These are phyloP conservation scores for Nematostella vectensis DNA, from an alignment of 92 coral and sea anemone species.

Conservation along the genomic window DNA sequence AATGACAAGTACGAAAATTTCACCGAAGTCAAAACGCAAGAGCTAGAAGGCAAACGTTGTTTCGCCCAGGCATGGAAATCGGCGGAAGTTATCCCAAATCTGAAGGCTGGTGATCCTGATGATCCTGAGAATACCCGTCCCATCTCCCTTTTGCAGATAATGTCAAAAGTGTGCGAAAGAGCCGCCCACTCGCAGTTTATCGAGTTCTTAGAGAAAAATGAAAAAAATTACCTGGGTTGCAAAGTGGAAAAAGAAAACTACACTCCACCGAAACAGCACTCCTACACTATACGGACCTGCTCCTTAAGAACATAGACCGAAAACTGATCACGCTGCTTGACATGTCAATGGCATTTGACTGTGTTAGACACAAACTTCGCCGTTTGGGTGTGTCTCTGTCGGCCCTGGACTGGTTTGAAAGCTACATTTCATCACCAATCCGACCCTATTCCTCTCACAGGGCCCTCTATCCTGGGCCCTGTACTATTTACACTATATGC, in stretches of 20 bases:
- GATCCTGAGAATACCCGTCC: conserved; percentile 34
- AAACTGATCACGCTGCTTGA: conserved; percentile 30
- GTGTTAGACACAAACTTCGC: conserved; percentile 31
- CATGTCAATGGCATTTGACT: conserved; percentile 31
- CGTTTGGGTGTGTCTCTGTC: conserved; percentile 16
- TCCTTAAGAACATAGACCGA: conserved; percentile 26
- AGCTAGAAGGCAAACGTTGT: too few relatives aligned
- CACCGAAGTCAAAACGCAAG: too few relatives aligned
- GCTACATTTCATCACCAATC: conserved; percentile 23
- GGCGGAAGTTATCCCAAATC: conserved; percentile 26
- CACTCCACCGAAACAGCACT: conserved; percentile 35
- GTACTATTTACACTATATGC: conserved; percentile 30
- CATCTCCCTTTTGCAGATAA: conserved; percentile 23
- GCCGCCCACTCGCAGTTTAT: conserved; percentile 24
- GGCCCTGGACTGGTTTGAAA: conserved; percentile 18
- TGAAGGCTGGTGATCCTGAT: conserved; percentile 18
- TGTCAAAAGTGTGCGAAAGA: conserved; percentile 28
- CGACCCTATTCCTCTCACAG: too few relatives aligned
- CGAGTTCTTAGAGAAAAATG: conserved; percentile 16
- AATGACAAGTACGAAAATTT: too few relatives aligned
- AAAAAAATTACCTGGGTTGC: conserved; percentile 10
- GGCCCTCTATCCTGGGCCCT: conserved; percentile 43
- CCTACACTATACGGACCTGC: conserved; percentile 2
- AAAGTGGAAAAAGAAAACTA: conserved; percentile 19
- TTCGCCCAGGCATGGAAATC: conserved; percentile 36